Evolutionary conservation across 53 echinoderm and acorn worm genomes (phyloP), one percentile per base, ranked within the genome.

Genomic region (Paracentrotus lividus): DNA sequence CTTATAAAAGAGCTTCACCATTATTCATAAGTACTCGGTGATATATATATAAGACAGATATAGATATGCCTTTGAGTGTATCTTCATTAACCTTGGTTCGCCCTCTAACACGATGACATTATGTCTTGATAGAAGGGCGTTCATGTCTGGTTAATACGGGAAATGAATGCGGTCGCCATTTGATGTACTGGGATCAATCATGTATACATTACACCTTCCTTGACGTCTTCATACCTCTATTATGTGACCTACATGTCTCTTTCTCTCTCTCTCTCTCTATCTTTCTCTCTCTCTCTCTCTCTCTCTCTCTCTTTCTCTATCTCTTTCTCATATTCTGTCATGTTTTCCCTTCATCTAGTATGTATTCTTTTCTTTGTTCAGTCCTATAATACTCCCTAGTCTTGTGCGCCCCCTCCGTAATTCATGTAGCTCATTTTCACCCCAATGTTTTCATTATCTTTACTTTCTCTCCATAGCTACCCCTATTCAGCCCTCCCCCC

Each of bases 121-220:
- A 69, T 78, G 24, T 45, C 78, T 26, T n/a, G 78, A 2, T 78
- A n/a, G 45, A 78, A 78, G 78, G 45, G 78, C 78, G 78, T n/a
- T 78, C 78, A 78, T 45, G 78, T 78, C 78, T 78, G 45, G 24
- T 2, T 78, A 78, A 78, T 45, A 78, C 78, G 78, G 78, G 78
- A 78, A 78, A 78, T 78, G 78, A 78, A 78, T 6, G 78, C 78
- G 78, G 78, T 78, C 43, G 43, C 78, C 78, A 78, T 78, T 78
- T 45, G 45, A 78, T 45, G 78, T 78, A 4, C 27, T 69, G 38
- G 15, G 69, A 69, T 69, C 69, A 69, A 36, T 38, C 36, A 69
- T 69, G 69, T 69, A 69, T 38, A 69, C 69, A 69, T 69, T 69
- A 69, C 9, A 18, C 15, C 34, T 38, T 69, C 20, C 36, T 38